These are phyloP conservation scores for Elaphurus davidianus DNA, from an alignment of 2,113 vertebrate species.

Conservation along the genomic window DNA sequence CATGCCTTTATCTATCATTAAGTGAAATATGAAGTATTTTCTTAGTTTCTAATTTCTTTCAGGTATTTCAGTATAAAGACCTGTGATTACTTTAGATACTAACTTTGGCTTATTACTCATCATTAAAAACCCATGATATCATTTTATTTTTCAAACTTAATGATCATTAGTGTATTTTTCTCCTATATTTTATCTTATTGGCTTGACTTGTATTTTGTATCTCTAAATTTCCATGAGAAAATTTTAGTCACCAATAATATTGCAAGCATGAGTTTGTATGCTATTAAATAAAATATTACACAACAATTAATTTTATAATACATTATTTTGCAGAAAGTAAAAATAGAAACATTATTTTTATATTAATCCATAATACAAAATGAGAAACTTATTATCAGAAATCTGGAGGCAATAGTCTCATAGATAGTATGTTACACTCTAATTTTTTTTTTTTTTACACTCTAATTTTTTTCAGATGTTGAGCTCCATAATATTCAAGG, in stretches of 20 bases:
- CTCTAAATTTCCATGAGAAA: not conserved
- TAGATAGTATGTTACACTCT: not conserved
- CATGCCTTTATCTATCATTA: not conserved
- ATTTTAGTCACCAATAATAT: constrained; percentile 6
- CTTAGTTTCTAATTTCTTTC: not conserved
- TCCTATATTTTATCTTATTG: not conserved
- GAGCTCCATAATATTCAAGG: not conserved
- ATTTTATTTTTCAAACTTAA: not conserved
- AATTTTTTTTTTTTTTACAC: not conserved
- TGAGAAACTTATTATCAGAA: not conserved
- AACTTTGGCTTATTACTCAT: not conserved
- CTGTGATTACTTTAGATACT: not conserved
- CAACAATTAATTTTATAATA: not conserved
- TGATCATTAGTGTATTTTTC: not conserved
- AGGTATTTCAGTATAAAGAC: not conserved
- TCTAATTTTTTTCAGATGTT: not conserved
- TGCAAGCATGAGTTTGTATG: not conserved
- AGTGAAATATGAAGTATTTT: not conserved
- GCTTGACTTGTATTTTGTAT: not conserved
- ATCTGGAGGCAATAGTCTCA: not conserved
- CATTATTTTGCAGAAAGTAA: constrained; percentile 14
- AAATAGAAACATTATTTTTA: not conserved
- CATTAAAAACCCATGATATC: not conserved
- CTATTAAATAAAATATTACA: constrained; percentile 26
- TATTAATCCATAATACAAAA: not conserved